Evolutionary conservation across 2,113 vertebrate genomes (phyloP), one percentile per base, ranked within the genome.

Genomic region (Lampris incognitus): DNA sequence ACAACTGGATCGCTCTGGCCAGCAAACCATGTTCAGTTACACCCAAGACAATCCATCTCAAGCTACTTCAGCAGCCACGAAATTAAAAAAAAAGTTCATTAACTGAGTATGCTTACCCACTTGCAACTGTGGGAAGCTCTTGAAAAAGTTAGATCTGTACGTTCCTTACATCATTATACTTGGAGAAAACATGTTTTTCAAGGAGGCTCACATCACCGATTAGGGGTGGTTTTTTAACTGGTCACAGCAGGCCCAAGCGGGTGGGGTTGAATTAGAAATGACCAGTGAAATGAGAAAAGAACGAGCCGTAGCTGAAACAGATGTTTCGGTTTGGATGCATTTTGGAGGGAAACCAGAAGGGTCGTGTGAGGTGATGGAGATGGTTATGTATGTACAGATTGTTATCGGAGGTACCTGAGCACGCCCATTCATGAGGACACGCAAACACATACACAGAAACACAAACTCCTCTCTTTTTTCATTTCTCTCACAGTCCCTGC

Each of bases 311-410:
- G 13, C 44, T 1, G 10, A 13, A 52, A 61, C 82, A 69, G 80
- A 79, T 80, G 74, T 62, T 69, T 44, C 41, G 56, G 13, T 42
- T 44, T 40, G 10, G 38, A 61, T 11, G 3, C 63, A 8, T 3
- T 41, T 46, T 76, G 72, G 57, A 64, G 24, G 36, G 9, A 59
- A 69, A 58, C 57, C 9, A 44, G 1, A 11, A 1, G 0, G 55
- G 70, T 83, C 74, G 66, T 3, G n/a, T 74, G 63, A 72, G 73
- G 54, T 1, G 68, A 62, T 39, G 4, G 52, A 3, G 6, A 24
- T 13, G 2, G 37, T 40, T 57, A 13, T 13, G 0, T 24, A 48
- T 51, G 37, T 44, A 44, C 55, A 24, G 24, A 24, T 24, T 24
- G 24, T 24, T 24, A 24, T 24, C 24, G 24, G 24, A 24, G 24